Evolutionary conservation across 2,113 vertebrate species (phyloP).

Genomic region (Notechis scutatus): DNA sequence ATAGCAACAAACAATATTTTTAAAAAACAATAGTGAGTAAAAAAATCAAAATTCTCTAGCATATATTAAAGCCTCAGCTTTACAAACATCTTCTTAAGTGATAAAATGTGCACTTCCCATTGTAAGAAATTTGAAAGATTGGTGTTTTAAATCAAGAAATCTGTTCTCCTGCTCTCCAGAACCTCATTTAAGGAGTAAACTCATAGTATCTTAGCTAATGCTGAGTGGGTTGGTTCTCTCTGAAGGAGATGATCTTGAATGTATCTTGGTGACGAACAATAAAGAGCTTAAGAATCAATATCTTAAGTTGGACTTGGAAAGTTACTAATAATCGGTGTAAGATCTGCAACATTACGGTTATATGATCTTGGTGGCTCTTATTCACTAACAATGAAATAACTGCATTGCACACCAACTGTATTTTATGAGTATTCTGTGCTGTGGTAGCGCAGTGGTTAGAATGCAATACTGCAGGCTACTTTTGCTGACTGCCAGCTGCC

Average conservation of each 20-base stretch:
- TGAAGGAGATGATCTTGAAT: background rate
- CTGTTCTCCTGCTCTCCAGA: background rate
- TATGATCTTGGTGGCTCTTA: background rate
- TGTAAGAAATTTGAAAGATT: background rate
- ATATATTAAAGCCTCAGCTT: background rate
- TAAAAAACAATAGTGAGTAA: background rate
- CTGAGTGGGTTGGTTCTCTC: background rate
- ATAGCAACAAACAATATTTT: background rate
- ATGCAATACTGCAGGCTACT: too few species aligned
- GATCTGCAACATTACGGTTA: background rate
- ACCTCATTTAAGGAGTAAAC: background rate
- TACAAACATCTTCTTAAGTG: background rate
- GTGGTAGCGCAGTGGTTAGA: too few species aligned
- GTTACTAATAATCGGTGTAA: background rate
- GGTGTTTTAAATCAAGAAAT: background rate
- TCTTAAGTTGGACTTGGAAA: background rate
- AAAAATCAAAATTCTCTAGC: background rate
- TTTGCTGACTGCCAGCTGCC: too few species aligned
- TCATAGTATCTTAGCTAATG: background rate
- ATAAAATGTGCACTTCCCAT: background rate
- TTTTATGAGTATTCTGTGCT: background rate
- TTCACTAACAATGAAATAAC: background rate
- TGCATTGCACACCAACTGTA: background rate
- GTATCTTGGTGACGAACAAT: background rate
- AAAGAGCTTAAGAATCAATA: background rate